Evolutionary conservation across 2,113 vertebrate species (phyloP).

Genomic region (Lasiurus cinereus): DNA sequence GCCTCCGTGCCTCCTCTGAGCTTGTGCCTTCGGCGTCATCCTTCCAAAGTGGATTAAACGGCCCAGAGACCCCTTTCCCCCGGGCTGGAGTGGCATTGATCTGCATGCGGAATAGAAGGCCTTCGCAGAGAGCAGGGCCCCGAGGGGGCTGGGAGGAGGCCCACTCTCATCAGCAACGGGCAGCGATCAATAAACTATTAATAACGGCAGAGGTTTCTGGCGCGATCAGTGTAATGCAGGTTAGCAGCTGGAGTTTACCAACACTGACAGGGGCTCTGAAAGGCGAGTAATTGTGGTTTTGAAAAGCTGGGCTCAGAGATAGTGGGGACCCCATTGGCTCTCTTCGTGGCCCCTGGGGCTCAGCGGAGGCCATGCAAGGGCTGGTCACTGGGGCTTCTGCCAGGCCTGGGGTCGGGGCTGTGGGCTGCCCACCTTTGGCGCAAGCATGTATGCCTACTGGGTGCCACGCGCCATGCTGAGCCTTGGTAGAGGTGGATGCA

Average conservation of each 20-base stretch:
- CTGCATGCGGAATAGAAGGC: conserved; percentile 43
- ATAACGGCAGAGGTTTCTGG: conserved; percentile 83
- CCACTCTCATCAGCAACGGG: conserved; percentile 58
- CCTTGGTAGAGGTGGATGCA: not conserved
- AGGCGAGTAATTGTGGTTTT: conserved; percentile 79
- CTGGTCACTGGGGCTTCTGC: not conserved
- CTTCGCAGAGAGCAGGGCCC: conserved; percentile 59
- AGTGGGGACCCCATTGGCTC: not conserved
- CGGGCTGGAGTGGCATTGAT: conserved; percentile 57
- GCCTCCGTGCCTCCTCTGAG: not conserved
- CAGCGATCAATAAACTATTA: conserved; percentile 87
- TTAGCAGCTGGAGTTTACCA: conserved; percentile 83
- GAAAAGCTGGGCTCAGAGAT: conserved; percentile 57
- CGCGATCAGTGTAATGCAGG: conserved; percentile 78
- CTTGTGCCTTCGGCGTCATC: not conserved
- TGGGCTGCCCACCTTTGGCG: rapidly evolving
- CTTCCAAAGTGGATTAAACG: conserved; percentile 77
- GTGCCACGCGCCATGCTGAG: rapidly evolving
- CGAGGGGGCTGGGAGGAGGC: not conserved
- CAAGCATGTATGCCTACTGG: rapidly evolving
- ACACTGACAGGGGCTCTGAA: conserved; percentile 80
- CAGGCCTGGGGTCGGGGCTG: not conserved
- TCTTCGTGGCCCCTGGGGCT: rapidly evolving
- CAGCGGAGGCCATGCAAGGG: not conserved
- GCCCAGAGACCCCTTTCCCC: not conserved